Base-by-base conservation (phyloP, 2,113 vertebrate species). In the Amia ocellicauda region DNA sequence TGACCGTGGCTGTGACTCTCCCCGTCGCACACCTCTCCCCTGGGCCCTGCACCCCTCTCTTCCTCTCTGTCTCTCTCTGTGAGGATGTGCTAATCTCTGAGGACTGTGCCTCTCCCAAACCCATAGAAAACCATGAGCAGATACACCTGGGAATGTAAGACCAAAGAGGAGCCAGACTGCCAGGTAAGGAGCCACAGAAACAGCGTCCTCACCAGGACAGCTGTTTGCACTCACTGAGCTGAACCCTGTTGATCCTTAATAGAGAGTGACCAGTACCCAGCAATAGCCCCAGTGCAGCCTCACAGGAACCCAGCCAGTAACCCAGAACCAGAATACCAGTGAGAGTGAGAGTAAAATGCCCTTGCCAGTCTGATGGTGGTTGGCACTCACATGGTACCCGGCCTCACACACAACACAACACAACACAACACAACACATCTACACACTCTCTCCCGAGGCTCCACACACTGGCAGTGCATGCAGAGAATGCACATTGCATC, bases 131-230 rank as follows among this genome's bases (percentile, higher is more conserved):
- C 86, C 86, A 90, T 90, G 86, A 90, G 86, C 88, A 89, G 89
- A 90, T 90, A 90, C 85, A 89, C 89, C 78, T 90, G 89, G 89
- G 89, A 90, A 78, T 90, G 86, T 90, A 89, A 90, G 86, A 89
- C 86, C 88, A 90, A 89, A 90, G 89, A 89, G 82, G 89, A 89
- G 80, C 80, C 88, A 73, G 83, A 84, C 83, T 80, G 83, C 27
- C 86, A 90, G 88, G 89, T 89, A 89, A 90, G 89, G 63, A 59
- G 67, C 51, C 66, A 28, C 57, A 77, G 70, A 1, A 42, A 64
- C 43, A 63, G 68, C 29, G 42, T 40, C 59, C 42, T 72, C 68
- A 77, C 78, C 66, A 64, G 64, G 20, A 43, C 26, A 50, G 10
- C 42, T 49, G 11, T 58, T n/a, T 73, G 74, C 72, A 74, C 43